phyloP scores from a whole-genome alignment of 1,140 invertebrate species.

The Patella vulgata region DNA sequence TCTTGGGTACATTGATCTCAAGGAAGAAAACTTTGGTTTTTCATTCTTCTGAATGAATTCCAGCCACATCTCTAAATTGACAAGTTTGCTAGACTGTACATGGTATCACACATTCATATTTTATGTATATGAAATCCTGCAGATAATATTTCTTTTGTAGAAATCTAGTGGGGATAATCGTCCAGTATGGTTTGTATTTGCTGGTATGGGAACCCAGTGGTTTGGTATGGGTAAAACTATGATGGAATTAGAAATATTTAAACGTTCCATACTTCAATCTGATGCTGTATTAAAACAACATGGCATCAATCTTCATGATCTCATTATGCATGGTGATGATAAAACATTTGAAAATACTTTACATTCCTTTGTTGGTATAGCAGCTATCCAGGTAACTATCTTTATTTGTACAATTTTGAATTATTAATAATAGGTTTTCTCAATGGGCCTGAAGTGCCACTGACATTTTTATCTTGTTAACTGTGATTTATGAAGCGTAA shows the following conservation, averaged over 20 bases:
- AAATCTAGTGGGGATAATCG: slow-evolving; percentile 65
- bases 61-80: too few species aligned
- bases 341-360: slow-evolving; percentile 83
- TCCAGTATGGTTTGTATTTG: slow-evolving; percentile 93
- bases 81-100: too few species aligned
- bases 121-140: too few species aligned
- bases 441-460: too few species aligned
- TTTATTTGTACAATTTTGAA: slow-evolving; percentile 1
- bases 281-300: slow-evolving; percentile 80
- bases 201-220: slow-evolving; percentile 98
- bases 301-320: slow-evolving; percentile 82
- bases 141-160: slow-evolving; percentile 47
- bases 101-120: too few species aligned
- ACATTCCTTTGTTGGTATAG: slow-evolving; percentile 91
- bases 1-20: too few species aligned
- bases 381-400: slow-evolving; percentile 85
- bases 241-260: slow-evolving; percentile 83
- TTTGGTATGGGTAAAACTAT: slow-evolving; percentile 89
- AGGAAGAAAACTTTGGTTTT: too few species aligned
- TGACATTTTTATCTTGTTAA: too few species aligned
- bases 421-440: too few species aligned
- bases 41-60: too few species aligned
- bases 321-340: slow-evolving; percentile 81
- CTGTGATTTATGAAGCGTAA: too few species aligned
- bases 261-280: slow-evolving; percentile 79